phyloP scores from a whole-genome alignment of 30 jellyfish, hydroid and myxozoan species.

The Pseudorhiza aurosa region DNA sequence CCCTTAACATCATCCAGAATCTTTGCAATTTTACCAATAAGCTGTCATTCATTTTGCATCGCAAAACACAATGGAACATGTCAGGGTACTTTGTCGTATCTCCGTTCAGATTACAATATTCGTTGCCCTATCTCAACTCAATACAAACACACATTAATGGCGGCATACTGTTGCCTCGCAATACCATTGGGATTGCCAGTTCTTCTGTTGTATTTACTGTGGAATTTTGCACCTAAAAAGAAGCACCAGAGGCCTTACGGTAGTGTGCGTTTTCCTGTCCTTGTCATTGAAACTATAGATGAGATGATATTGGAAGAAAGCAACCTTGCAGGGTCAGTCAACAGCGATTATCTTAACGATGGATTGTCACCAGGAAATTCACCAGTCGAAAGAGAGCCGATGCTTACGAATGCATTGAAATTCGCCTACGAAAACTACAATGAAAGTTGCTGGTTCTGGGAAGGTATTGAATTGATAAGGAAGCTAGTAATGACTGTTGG shows the following conservation, averaged over 20 bases:
- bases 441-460: constrained; percentile 58
- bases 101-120: constrained; percentile 47
- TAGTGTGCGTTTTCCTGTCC: neutral
- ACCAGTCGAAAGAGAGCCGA: neutral
- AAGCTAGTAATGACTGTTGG: constrained; percentile 63
- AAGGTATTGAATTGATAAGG: constrained; percentile 41
- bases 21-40: constrained; percentile 27
- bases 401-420: constrained; percentile 7
- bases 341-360: neutral
- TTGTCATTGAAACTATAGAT: neutral
- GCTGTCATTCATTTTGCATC: constrained; percentile 40
- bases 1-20: constrained; percentile 47
- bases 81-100: constrained; percentile 4
- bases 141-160: neutral
- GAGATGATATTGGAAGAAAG: neutral
- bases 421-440: constrained; percentile 48
- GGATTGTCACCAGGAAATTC: neutral
- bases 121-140: neutral
- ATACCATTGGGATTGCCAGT: constrained; percentile 47
- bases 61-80: neutral
- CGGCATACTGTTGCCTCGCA: constrained; percentile 7
- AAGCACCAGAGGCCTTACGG: neutral
- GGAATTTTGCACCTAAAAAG: constrained; percentile 10
- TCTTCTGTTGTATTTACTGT: neutral
- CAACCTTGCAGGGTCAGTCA: neutral